These are phyloP conservation scores for Gonioctena quinquepunctata DNA, from an alignment of 1,140 invertebrate species.

Conservation along the genomic window DNA sequence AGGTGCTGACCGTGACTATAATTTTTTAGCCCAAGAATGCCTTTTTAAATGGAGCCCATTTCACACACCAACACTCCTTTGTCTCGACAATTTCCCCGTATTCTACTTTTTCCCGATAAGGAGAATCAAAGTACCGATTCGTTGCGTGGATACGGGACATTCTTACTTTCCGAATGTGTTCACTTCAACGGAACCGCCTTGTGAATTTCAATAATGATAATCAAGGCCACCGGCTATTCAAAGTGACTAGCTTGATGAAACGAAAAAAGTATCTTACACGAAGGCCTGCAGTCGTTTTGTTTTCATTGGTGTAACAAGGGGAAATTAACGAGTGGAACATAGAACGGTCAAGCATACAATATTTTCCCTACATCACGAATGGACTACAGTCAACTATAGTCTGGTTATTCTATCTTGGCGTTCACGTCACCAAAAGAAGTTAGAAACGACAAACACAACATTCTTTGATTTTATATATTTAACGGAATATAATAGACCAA, in stretches of 20 bases:
- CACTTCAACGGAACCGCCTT: neutral
- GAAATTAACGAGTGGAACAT: too few species aligned
- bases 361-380: too few species aligned
- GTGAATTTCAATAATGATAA: neutral
- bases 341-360: too few species aligned
- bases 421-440: too few species aligned
- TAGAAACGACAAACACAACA: too few species aligned
- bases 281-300: neutral
- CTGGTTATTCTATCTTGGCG: too few species aligned
- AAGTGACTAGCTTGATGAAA: neutral
- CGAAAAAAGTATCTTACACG: neutral
- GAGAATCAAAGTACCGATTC: neutral
- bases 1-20: too few species aligned
- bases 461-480: too few species aligned
- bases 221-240: neutral
- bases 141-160: neutral
- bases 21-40: too few species aligned
- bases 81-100: neutral
- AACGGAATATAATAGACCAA: too few species aligned
- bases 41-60: too few species aligned
- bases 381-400: too few species aligned
- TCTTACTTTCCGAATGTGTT: neutral
- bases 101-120: neutral
- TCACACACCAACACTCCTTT: neutral
- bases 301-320: neutral